Evolutionary conservation across 2,797 vertebrate species (phyloP).

Genomic region (Ceryle rudis): DNA sequence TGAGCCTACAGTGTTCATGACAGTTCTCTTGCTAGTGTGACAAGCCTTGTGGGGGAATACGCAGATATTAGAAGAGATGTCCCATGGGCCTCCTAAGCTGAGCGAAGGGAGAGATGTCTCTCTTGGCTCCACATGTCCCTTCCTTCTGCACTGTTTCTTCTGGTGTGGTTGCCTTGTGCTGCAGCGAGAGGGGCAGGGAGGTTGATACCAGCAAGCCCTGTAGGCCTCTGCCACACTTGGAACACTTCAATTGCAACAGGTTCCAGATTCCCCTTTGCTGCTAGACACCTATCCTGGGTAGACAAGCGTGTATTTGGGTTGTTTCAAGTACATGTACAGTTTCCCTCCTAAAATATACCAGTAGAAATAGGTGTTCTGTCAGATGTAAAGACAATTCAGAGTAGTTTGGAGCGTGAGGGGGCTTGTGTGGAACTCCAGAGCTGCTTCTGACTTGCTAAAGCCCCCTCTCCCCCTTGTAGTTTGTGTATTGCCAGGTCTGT

Average conservation of each 20-base stretch:
- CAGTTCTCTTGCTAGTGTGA: background rate
- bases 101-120: rapidly evolving
- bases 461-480: slow-evolving; percentile 79
- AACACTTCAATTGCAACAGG: background rate
- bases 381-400: background rate
- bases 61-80: background rate
- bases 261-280: background rate
- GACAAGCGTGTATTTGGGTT: rapidly evolving
- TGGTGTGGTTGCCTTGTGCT: background rate
- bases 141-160: background rate
- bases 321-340: background rate
- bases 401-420: background rate
- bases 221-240: background rate
- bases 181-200: background rate
- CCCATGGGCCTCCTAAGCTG: background rate
- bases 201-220: background rate
- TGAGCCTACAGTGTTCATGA: background rate
- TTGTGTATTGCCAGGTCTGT: slow-evolving; percentile 99
- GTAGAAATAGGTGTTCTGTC: background rate
- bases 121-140: background rate
- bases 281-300: background rate
- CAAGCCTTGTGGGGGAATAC: background rate
- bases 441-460: slow-evolving; percentile 23
- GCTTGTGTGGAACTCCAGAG: background rate
- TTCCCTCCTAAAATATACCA: background rate